A percentile compares a stretch with the other conserved stretches of the same genome.
Evolutionary conservation across 2,888 invertebrate species (phyloP).

Genomic region (Napeogenes sylphis): DNA sequence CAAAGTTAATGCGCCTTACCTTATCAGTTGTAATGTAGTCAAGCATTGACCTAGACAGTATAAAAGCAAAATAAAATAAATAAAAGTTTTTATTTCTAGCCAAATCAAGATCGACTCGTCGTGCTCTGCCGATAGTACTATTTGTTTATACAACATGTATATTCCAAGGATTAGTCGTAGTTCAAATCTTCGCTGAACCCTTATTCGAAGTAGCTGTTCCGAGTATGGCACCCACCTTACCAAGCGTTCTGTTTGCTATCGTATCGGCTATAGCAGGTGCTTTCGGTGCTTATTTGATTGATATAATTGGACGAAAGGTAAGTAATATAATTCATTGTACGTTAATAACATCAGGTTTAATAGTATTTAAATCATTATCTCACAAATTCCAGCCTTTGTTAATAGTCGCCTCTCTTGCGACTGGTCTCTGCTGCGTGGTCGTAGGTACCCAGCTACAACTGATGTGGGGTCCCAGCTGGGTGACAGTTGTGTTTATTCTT

Average conservation of each 20-base stretch:
- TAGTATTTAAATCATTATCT: conserved; percentile 32
- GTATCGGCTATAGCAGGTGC: conserved; percentile 43
- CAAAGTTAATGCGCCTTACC: too few species aligned
- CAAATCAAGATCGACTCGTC: conserved; percentile 50
- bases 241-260: conserved; percentile 49
- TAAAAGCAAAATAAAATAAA: too few species aligned
- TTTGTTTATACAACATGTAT: conserved; percentile 44
- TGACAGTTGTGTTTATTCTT: conserved; percentile 35
- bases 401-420: conserved; percentile 39
- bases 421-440: conserved; percentile 32
- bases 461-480: conserved; percentile 35
- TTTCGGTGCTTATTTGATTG: conserved; percentile 51
- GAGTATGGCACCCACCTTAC: conserved; percentile 46
- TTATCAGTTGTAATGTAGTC: too few species aligned
- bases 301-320: conserved; percentile 54
- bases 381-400: conserved; percentile 30
- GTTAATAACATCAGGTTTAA: not conserved
- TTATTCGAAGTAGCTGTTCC: conserved; percentile 54
- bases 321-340: conserved; percentile 19
- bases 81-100: conserved; percentile 37
- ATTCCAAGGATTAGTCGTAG: conserved; percentile 56
- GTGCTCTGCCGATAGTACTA: conserved; percentile 42
- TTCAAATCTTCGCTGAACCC: conserved; percentile 60
- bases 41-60: too few species aligned
- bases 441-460: conserved; percentile 38